Conservation (phyloP, 2,113 vertebrate genomes). For the Lepisosteus oculatus region DNA sequence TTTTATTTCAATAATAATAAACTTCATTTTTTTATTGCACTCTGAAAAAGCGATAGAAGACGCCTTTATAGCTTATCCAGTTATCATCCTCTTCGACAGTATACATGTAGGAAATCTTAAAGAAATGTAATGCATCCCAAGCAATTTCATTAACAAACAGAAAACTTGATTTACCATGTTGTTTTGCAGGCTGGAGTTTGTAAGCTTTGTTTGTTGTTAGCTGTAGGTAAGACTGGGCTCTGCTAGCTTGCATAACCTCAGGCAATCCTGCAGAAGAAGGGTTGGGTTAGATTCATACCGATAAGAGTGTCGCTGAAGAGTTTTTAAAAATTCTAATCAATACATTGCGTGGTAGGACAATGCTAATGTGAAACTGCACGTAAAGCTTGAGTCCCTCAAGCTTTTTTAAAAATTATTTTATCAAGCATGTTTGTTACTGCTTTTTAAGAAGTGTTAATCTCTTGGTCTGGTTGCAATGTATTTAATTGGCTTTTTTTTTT, state of each 20-base stretch:
- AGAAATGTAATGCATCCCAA: slow-evolving; percentile 31
- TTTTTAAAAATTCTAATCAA: too few species aligned
- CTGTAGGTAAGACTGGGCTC: slow-evolving; percentile 47
- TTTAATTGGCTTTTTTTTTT: too few species aligned
- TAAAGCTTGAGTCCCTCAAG: too few species aligned
- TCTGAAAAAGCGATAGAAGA: slow-evolving; percentile 54
- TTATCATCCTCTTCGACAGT: slow-evolving; percentile 8
- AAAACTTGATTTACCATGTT: slow-evolving; percentile 28
- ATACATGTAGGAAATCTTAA: slow-evolving; percentile 16
- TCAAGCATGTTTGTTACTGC: too few species aligned
- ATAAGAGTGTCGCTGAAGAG: too few species aligned
- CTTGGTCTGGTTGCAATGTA: too few species aligned
- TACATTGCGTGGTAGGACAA: neutral
- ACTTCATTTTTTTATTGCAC: slow-evolving; percentile 37
- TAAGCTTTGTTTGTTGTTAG: too few species aligned
- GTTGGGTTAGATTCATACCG: slow-evolving; percentile 36
- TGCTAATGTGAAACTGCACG: neutral
- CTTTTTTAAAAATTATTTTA: too few species aligned
- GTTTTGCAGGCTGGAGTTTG: too few species aligned
- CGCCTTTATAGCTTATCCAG: slow-evolving; percentile 27
- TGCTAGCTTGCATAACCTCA: slow-evolving; percentile 59
- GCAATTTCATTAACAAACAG: slow-evolving; percentile 23
- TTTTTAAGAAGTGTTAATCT: too few species aligned
- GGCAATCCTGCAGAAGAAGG: slow-evolving; percentile 46
- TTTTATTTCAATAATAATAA: slow-evolving; percentile 27